Conservation (phyloP, 2,888 invertebrate species). For the Baccha elongata region DNA sequence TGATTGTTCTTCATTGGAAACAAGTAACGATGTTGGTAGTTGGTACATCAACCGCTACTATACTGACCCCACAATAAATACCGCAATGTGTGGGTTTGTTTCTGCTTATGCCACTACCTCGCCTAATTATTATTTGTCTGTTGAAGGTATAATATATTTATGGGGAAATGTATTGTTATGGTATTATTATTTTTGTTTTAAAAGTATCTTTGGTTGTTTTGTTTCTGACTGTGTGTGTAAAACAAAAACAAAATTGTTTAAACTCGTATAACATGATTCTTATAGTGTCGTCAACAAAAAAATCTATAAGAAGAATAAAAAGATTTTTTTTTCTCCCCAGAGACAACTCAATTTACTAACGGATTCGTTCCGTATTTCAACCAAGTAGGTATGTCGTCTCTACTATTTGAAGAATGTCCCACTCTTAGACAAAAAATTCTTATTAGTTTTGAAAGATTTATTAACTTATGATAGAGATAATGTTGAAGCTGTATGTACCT, state of each 20-base stretch:
- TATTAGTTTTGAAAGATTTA: too few relatives aligned
- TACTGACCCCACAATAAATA: conserved; percentile 38
- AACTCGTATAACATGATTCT: conserved; percentile 51
- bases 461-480: too few relatives aligned
- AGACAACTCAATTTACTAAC: conserved; percentile 38
- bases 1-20: conserved; percentile 10
- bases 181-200: neutral
- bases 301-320: neutral
- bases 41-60: neutral
- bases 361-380: neutral
- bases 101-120: conserved; percentile 18
- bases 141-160: conserved; percentile 28
- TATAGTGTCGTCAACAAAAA: conserved; percentile 37
- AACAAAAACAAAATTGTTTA: conserved; percentile 33
- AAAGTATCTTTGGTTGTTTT: neutral
- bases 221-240: neutral
- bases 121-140: conserved; percentile 16
- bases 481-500: too few relatives aligned
- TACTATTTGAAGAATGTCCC: too few relatives aligned
- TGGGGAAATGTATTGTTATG: conserved; percentile 24
- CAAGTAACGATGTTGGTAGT: neutral
- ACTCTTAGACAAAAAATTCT: too few relatives aligned
- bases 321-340: conserved; percentile 39
- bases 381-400: too few relatives aligned
- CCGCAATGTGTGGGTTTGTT: conserved; percentile 19